Conservation (phyloP, 2,888 invertebrate genomes). For the Conops quadrifasciatus region DNA sequence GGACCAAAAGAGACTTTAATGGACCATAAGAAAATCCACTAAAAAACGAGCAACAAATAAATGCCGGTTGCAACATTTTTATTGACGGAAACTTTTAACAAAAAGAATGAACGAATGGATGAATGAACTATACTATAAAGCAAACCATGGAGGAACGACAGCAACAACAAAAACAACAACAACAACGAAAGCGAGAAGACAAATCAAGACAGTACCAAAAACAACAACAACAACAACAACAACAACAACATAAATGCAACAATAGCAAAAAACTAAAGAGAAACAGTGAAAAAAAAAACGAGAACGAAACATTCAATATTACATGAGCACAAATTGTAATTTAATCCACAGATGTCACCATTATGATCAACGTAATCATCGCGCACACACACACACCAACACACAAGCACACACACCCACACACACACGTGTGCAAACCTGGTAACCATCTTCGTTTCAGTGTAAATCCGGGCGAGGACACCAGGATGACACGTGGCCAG, state of each 20-base stretch:
- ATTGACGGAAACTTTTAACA: conserved; percentile 53
- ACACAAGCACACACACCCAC: not conserved
- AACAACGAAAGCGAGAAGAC: not conserved
- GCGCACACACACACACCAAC: not conserved
- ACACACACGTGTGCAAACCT: not conserved
- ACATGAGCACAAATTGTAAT: conserved; percentile 65
- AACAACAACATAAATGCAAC: conserved; percentile 22
- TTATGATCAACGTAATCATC: conserved; percentile 56
- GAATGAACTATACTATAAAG: conserved; percentile 50
- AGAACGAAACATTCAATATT: conserved; percentile 53
- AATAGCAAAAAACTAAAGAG: conserved; percentile 21
- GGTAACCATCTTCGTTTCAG: conserved; percentile 15
- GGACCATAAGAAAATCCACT: conserved; percentile 58
- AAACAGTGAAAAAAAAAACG: conserved; percentile 8
- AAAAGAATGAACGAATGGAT: conserved; percentile 48
- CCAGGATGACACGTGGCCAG: conserved; percentile 40
- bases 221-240: conserved; percentile 38
- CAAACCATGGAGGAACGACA: conserved; percentile 21
- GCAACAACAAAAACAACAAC: conserved; percentile 26
- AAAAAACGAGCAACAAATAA: conserved; percentile 26
- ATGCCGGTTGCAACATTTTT: conserved; percentile 55
- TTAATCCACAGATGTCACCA: conserved; percentile 67
- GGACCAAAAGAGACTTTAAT: conserved; percentile 48
- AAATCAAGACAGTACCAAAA: conserved; percentile 34
- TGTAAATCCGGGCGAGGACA: conserved; percentile 18